Conservation (phyloP, 92 coral and sea anemone species). For the Plumapathes pennacea region DNA sequence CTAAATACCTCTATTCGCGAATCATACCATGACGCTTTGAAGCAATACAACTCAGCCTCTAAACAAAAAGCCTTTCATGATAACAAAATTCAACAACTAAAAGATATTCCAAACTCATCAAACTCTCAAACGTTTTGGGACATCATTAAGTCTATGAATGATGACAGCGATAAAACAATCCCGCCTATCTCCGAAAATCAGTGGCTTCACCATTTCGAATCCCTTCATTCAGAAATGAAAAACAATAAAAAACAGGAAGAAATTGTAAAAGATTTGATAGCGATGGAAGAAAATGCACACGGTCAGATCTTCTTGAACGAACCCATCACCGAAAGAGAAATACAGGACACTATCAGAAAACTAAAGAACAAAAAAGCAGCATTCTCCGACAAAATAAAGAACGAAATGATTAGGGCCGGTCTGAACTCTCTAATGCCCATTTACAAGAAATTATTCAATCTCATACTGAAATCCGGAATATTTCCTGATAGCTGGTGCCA, state of each 20-base stretch:
- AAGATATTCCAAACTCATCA: background rate
- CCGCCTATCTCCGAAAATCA: conserved; percentile 27
- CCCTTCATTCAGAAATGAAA: conserved; percentile 11
- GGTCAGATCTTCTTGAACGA: background rate
- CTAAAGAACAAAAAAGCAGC: conserved; percentile 51
- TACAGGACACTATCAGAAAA: background rate
- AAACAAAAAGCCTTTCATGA: background rate
- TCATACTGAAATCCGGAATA: conserved; percentile 25
- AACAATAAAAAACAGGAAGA: conserved; percentile 2
- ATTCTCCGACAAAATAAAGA: conserved; percentile 24
- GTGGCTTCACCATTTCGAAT: conserved; percentile 24
- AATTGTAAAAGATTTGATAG: conserved; percentile 1
- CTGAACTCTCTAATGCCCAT: conserved; percentile 10
- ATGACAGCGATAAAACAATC: conserved; percentile 5
- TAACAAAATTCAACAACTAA: background rate
- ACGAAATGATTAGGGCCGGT: conserved; percentile 42
- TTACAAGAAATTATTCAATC: conserved; percentile 33
- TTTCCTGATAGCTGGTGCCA: conserved; percentile 41
- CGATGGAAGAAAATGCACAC: conserved; percentile 1
- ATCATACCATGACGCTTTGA: conserved; percentile 19
- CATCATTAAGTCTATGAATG: conserved; percentile 28
- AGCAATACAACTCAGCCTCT: conserved; percentile 16
- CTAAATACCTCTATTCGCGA: conserved; percentile 12
- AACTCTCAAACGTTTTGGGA: conserved; percentile 31
- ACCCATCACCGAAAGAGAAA: conserved; percentile 26